Evolutionary conservation across 2,888 invertebrate species (phyloP), one percentile per base, ranked within the genome.

Genomic region (Piscicola geometra): DNA sequence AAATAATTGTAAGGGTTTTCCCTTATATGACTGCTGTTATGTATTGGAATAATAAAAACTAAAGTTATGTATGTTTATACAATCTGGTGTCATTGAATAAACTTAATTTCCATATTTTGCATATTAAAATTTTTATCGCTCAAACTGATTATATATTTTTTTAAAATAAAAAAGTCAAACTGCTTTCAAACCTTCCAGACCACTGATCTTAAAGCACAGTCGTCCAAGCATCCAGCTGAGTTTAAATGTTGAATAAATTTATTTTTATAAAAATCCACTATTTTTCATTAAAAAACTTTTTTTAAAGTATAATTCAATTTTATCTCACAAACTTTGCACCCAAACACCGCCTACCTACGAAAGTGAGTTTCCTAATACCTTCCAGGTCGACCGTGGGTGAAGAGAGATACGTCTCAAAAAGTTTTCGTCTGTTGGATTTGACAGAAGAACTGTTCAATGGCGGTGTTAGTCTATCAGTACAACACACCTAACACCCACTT

Each of bases 171-270:
- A n/a, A n/a, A n/a, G n/a, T n/a, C n/a, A n/a, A 36, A 28, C 33
- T 0, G 18, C 41, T 30, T 32, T 33, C 30, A 15, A 79, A 85
- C 84, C 82, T 92, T 92, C 95, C 96, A 96, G 81, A 93, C 92
- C 60, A 92, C 84, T 0, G 94, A 89, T 74, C 95, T 88, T 77
- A 91, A 87, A 0, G 93, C 92, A 80, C 90, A 90, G 81, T 92
- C 93, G 84, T 94, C 94, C 0, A 94, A 94, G 81, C 94, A 90
- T 74, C 94, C 78, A 78, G 60, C 76, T 78, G 52, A 25, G 64
- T 50, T 47, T 21, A 75, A 75, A 71, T 21, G 71, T 71, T 30
- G n/a, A 2, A 67, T 30, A 52, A 52, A 41, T 35, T 47, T 32
- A 70, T 75, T 32, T 47, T 75, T 50, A 64, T 2, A 36, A 36